Conservation (phyloP, 2,888 invertebrate genomes). For the Scrobipalpa costella region DNA sequence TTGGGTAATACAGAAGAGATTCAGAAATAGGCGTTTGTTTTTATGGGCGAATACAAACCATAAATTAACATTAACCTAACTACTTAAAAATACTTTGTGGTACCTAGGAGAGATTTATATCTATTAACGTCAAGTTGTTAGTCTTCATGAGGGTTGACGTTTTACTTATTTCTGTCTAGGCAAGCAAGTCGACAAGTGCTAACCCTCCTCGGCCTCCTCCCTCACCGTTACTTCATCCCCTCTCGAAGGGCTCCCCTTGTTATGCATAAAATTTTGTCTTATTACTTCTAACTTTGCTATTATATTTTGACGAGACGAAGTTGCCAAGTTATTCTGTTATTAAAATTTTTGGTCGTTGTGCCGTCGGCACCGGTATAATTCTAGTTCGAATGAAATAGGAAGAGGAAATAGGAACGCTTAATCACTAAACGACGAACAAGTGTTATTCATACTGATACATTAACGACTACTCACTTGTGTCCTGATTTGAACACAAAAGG, state of each 20-base stretch:
- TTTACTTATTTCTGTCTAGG: constrained; percentile 79
- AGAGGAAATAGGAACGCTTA: constrained; percentile 26
- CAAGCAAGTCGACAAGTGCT: constrained; percentile 75
- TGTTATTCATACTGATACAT: too few species aligned
- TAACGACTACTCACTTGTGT: too few species aligned
- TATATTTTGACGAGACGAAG: constrained; percentile 77
- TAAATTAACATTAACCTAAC: constrained; percentile 67
- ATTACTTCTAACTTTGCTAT: constrained; percentile 80
- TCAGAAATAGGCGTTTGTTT: neutral
- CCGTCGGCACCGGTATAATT: constrained; percentile 60
- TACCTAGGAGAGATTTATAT: constrained; percentile 75
- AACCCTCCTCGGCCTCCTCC: constrained; percentile 54
- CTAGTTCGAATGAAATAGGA: constrained; percentile 75
- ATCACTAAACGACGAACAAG: too few species aligned
- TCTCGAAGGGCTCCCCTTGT: constrained; percentile 66
- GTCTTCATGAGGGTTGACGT: constrained; percentile 78
- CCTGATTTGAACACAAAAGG: too few species aligned
- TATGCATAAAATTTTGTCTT: constrained; percentile 81
- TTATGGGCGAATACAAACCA: constrained; percentile 53
- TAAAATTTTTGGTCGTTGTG: constrained; percentile 75
- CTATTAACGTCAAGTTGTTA: constrained; percentile 77
- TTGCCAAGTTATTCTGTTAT: constrained; percentile 80
- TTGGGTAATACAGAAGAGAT: too few species aligned
- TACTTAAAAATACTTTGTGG: constrained; percentile 59
- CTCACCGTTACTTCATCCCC: constrained; percentile 43